Conservation (phyloP, 2,113 vertebrate species). For the Daboia siamensis region DNA sequence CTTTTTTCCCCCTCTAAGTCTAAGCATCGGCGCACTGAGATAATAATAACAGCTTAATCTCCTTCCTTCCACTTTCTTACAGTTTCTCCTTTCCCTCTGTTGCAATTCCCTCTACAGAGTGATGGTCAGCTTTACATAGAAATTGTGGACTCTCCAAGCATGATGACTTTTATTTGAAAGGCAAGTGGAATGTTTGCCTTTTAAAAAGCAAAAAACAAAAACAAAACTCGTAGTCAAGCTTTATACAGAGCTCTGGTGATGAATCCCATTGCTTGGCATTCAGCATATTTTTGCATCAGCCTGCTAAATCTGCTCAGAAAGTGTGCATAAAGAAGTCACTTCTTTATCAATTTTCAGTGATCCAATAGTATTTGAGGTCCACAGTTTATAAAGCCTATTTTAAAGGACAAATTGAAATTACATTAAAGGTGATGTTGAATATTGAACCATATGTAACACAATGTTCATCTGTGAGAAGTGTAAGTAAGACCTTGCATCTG, state of each 20-base stretch:
- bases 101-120: background rate
- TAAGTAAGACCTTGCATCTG: background rate
- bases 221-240: background rate
- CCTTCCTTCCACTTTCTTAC: background rate
- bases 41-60: background rate
- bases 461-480: background rate
- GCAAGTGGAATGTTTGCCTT: background rate
- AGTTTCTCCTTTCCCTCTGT: background rate
- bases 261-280: background rate
- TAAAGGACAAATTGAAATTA: background rate
- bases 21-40: background rate
- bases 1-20: background rate
- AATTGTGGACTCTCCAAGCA: background rate
- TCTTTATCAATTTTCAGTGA: background rate
- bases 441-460: background rate
- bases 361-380: background rate
- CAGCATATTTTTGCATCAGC: background rate
- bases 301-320: background rate
- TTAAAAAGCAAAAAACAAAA: background rate
- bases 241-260: background rate
- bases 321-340: background rate
- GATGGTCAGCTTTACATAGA: background rate
- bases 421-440: background rate
- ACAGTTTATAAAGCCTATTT: background rate
- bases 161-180: background rate